phyloP scores from a whole-genome alignment of 2,797 vertebrate species.

The Salarias fasciatus region DNA sequence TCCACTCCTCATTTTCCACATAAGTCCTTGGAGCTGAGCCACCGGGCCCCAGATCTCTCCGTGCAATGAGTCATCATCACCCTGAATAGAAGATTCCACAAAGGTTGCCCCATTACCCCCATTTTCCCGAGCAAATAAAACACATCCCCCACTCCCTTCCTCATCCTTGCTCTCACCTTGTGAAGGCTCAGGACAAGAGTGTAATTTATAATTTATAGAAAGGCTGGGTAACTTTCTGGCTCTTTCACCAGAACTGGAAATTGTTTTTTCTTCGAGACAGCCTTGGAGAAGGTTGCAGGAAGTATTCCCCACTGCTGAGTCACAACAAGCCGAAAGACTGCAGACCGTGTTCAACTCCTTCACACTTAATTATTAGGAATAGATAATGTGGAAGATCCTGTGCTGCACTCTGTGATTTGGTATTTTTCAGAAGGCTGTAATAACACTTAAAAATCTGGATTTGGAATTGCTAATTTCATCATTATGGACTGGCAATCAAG shows the following conservation, averaged over 20 bases:
- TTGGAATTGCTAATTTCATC: constrained; percentile 16
- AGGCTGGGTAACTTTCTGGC: constrained; percentile 48
- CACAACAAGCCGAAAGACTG: no score
- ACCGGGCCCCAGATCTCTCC: constrained; percentile 40
- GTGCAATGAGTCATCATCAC: constrained; percentile 45
- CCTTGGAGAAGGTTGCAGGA: constrained; percentile 29
- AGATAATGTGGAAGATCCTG: background rate
- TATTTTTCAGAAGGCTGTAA: background rate
- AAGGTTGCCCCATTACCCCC: constrained; percentile 47
- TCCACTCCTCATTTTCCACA: no score
- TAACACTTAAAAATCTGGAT: background rate
- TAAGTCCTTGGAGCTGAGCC: constrained; percentile 30
- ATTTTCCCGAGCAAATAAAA: constrained; percentile 50
- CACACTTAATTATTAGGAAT: constrained; percentile 11
- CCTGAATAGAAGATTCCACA: constrained; percentile 40
- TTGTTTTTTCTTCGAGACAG: constrained; percentile 33
- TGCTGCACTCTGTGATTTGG: background rate
- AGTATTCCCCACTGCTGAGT: constrained; percentile 23
- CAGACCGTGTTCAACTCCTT: constrained; percentile 28
- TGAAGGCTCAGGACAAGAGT: constrained; percentile 46
- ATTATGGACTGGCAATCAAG: constrained; percentile 10
- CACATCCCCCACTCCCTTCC: background rate
- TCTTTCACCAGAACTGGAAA: constrained; percentile 44
- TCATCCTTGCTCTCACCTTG: constrained; percentile 57
- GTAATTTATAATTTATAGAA: constrained; percentile 64